Percentiles rank a stretch among this genome's conserved stretches.
Evolutionary conservation across 2,113 vertebrate species (phyloP).

Genomic region (Dolichotis patagonum): DNA sequence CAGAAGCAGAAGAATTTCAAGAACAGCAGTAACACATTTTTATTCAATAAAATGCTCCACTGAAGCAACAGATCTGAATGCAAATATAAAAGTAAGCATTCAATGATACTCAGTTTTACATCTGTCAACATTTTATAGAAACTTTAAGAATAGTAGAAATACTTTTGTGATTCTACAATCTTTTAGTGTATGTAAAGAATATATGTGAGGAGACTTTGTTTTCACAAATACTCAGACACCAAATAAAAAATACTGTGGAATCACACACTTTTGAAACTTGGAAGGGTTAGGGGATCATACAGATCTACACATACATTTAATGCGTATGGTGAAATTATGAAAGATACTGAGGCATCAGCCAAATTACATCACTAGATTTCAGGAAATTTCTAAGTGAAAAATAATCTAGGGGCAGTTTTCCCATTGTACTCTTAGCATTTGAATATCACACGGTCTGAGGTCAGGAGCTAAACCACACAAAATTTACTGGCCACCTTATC

Average conservation of each 20-base stretch:
- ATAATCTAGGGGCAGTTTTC: neutral
- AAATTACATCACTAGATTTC: constrained; percentile 27
- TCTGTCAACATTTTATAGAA: constrained; percentile 73
- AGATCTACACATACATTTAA: neutral
- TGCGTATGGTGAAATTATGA: neutral
- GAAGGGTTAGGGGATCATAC: neutral
- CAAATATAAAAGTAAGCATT: constrained; percentile 71
- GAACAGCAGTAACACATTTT: constrained; percentile 51
- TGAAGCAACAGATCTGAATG: constrained; percentile 65
- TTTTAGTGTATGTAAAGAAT: constrained; percentile 30
- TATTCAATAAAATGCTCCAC: constrained; percentile 51
- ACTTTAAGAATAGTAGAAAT: constrained; percentile 48
- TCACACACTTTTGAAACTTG: constrained; percentile 7
- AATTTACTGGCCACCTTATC: neutral
- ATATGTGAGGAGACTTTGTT: constrained; percentile 20
- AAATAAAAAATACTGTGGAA: neutral
- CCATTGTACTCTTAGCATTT: neutral
- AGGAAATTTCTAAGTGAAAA: constrained; percentile 57
- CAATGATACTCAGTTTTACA: constrained; percentile 58
- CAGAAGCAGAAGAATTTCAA: constrained; percentile 53
- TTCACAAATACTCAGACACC: constrained; percentile 26
- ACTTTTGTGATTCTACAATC: constrained; percentile 61
- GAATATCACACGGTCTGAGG: constrained; percentile 21
- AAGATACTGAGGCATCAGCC: neutral
- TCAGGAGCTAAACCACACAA: constrained; percentile 2